phyloP scores from a whole-genome alignment of 2,888 invertebrate genomes.

The Drosophila fungiperda region DNA sequence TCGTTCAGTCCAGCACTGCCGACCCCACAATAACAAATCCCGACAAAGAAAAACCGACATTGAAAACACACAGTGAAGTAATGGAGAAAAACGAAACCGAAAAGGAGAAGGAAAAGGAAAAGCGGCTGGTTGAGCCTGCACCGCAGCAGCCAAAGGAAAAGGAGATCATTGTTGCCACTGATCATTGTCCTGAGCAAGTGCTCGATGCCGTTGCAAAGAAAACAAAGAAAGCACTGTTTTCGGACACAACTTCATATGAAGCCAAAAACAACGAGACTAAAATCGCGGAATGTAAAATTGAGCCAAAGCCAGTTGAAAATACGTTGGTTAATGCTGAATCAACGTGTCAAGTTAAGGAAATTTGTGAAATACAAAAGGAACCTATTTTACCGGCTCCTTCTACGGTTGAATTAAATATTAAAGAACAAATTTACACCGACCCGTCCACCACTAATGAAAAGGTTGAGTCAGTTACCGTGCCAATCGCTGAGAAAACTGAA shows the following conservation, averaged over 20 bases:
- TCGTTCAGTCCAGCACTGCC: neutral
- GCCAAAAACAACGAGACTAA: slow-evolving; percentile 19
- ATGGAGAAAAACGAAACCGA: slow-evolving; percentile 11
- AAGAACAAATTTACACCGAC: neutral
- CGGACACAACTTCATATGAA: slow-evolving; percentile 64
- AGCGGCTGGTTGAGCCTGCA: neutral
- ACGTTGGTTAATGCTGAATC: neutral
- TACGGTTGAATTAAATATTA: slow-evolving; percentile 5
- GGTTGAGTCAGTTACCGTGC: slow-evolving; percentile 8
- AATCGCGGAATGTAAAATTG: slow-evolving; percentile 29
- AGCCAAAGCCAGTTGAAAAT: slow-evolving; percentile 27
- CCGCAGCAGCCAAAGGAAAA: slow-evolving; percentile 17
- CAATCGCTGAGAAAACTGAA: slow-evolving; percentile 32
- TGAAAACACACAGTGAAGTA: slow-evolving; percentile 19
- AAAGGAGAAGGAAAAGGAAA: slow-evolving; percentile 18
- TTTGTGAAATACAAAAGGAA: slow-evolving; percentile 11
- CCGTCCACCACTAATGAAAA: neutral
- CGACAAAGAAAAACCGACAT: slow-evolving; percentile 6
- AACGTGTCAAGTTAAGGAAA: slow-evolving; percentile 11
- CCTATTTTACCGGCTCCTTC: neutral
- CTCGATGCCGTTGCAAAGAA: slow-evolving; percentile 84
- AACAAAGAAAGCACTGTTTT: slow-evolving; percentile 83
- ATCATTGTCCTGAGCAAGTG: slow-evolving; percentile 74
- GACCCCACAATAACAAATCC: slow-evolving; percentile 15
- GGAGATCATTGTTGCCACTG: slow-evolving; percentile 12